Evolutionary conservation across 2,113 vertebrate species (phyloP).

Genomic region (Pelmatolapia mariae): DNA sequence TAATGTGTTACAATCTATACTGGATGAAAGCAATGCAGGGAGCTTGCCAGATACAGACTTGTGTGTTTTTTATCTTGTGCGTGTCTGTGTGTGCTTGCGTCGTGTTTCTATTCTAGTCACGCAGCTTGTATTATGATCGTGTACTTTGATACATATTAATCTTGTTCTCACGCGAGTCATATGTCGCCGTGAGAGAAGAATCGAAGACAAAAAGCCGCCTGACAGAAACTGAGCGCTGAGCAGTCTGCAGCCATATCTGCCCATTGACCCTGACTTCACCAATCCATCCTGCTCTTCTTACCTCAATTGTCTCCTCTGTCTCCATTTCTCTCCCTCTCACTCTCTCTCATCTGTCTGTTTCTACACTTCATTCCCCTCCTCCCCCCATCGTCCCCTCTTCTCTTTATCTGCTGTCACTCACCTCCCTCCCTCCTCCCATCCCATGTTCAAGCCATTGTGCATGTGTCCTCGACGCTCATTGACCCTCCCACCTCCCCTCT

Average conservation of each 20-base stretch:
- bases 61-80: background rate
- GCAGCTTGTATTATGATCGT: background rate
- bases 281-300: constrained; percentile 46
- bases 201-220: background rate
- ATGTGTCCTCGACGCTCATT: constrained; percentile 53
- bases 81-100: background rate
- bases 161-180: background rate
- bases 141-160: background rate
- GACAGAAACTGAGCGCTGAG: constrained; percentile 8
- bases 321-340: constrained; percentile 31
- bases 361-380: constrained; percentile 17
- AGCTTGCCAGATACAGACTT: background rate
- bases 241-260: constrained; percentile 47
- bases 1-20: constrained; percentile 50
- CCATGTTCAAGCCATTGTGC: constrained; percentile 54
- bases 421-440: constrained; percentile 34
- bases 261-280: constrained; percentile 30
- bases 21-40: constrained; percentile 23
- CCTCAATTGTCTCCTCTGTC: constrained; percentile 38
- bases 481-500: constrained; percentile 28
- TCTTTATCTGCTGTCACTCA: constrained; percentile 63
- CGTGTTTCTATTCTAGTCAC: background rate
- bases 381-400: background rate
- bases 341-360: constrained; percentile 34
- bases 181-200: background rate